These are phyloP conservation scores for Erpobdella octoculata DNA, from an alignment of 2,888 invertebrate genomes.

Conservation along the genomic window DNA sequence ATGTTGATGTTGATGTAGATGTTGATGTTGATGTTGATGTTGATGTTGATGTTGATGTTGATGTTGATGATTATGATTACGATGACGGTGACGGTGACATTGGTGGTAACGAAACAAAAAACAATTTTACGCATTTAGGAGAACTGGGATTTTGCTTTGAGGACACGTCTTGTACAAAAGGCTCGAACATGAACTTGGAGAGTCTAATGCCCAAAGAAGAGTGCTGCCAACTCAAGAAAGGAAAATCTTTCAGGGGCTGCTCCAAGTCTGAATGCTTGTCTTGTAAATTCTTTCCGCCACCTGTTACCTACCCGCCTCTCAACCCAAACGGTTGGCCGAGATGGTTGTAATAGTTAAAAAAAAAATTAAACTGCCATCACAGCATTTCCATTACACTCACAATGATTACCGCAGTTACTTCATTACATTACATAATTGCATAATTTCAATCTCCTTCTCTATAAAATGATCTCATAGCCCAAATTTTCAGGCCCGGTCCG, in stretches of 20 bases:
- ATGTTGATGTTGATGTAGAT: neutral
- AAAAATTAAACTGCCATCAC: no score
- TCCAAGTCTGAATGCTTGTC: neutral
- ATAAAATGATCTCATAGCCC: no score
- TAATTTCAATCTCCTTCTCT: no score
- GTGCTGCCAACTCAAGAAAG: slow-evolving; percentile 13
- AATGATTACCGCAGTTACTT: no score
- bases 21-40: neutral
- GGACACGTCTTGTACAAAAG: neutral
- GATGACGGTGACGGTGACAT: no score
- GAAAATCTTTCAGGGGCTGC: neutral
- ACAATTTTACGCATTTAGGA: neutral
- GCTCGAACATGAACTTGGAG: neutral
- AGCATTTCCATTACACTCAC: no score
- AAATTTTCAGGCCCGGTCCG: no score
- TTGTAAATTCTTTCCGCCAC: neutral
- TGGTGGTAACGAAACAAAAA: no score
- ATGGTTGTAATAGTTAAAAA: no score
- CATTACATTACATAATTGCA: no score
- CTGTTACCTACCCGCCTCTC: neutral
- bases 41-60: neutral
- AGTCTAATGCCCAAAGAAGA: neutral
- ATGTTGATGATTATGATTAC: no score
- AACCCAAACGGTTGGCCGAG: no score
- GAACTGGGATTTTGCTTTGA: neutral